Conservation (phyloP, 2,888 invertebrate genomes). For the Thereva unica region DNA sequence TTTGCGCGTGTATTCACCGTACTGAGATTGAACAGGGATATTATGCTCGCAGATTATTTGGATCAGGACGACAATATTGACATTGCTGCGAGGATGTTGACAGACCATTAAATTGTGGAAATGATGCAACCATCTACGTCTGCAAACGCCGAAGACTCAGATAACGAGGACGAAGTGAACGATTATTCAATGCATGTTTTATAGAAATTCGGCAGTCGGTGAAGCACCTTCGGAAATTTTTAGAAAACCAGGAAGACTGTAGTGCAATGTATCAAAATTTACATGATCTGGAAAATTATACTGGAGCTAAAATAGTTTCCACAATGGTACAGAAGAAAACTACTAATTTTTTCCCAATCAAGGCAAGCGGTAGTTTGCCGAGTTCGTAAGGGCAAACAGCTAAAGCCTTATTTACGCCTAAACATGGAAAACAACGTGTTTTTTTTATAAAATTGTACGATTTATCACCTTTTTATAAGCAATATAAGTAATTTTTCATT, state of each 20-base stretch:
- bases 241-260: not conserved
- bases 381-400: too few relatives aligned
- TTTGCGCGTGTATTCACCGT: not conserved
- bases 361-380: too few relatives aligned
- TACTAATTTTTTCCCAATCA: not conserved
- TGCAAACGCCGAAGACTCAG: not conserved
- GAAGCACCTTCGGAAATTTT: not conserved
- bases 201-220: not conserved
- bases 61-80: slow-evolving; percentile 3
- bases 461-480: too few relatives aligned
- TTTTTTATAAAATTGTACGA: too few relatives aligned
- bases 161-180: not conserved
- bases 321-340: not conserved
- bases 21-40: not conserved
- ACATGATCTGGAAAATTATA: not conserved
- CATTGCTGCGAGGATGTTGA: slow-evolving; percentile 2
- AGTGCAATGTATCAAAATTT: not conserved
- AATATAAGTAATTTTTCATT: too few relatives aligned
- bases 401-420: too few relatives aligned
- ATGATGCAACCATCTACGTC: not conserved
- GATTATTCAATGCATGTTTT: not conserved
- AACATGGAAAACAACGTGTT: too few relatives aligned
- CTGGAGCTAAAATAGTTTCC: not conserved
- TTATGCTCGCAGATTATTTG: not conserved
- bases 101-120: slow-evolving; percentile 10